Percentiles rank a stretch among this genome's conserved stretches.
Conservation (phyloP, 2,797 vertebrate genomes). For the Coregonus ussuriensis region DNA sequence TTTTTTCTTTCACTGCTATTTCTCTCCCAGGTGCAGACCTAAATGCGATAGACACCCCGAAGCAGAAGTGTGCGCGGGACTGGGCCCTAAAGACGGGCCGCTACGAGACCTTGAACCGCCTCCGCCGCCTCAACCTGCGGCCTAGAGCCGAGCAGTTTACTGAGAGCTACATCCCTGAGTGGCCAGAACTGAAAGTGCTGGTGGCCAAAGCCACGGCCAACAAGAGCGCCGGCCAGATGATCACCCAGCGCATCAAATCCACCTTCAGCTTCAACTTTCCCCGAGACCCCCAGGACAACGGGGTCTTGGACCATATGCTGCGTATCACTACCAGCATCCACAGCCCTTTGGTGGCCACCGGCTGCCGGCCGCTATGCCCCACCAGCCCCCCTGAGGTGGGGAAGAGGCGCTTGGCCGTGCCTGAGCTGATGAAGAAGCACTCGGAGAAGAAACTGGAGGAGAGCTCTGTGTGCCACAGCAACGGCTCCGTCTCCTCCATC, state of each 20-base stretch:
- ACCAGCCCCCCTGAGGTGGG: slow-evolving; percentile 80
- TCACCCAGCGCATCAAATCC: slow-evolving; percentile 74
- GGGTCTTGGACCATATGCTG: slow-evolving; percentile 88
- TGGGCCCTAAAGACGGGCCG: slow-evolving; percentile 85
- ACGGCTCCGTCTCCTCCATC: slow-evolving; percentile 48
- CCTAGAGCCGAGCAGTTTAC: slow-evolving; percentile 81
- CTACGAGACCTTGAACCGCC: slow-evolving; percentile 70
- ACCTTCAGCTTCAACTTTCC: slow-evolving; percentile 75
- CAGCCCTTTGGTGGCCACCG: slow-evolving; percentile 83
- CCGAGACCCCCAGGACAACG: slow-evolving; percentile 75
- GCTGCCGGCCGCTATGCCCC: slow-evolving; percentile 84
- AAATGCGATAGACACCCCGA: slow-evolving; percentile 73
- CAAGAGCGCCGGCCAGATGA: slow-evolving; percentile 65
- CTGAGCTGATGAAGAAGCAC: slow-evolving; percentile 76
- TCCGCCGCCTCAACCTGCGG: slow-evolving; percentile 71
- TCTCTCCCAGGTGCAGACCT: slow-evolving; percentile 79
- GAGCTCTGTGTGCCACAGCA: slow-evolving; percentile 62
- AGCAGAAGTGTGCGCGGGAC: slow-evolving; percentile 78
- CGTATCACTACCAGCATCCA: slow-evolving; percentile 83
- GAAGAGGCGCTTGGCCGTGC: slow-evolving; percentile 77
- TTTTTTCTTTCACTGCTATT: background rate
- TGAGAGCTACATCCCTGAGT: slow-evolving; percentile 72
- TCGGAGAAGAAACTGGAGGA: slow-evolving; percentile 52
- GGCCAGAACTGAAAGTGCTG: slow-evolving; percentile 77
- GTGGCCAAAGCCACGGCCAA: slow-evolving; percentile 72